phyloP scores from a whole-genome alignment of 1,140 invertebrate genomes.

The Brachionus koreanus region DNA sequence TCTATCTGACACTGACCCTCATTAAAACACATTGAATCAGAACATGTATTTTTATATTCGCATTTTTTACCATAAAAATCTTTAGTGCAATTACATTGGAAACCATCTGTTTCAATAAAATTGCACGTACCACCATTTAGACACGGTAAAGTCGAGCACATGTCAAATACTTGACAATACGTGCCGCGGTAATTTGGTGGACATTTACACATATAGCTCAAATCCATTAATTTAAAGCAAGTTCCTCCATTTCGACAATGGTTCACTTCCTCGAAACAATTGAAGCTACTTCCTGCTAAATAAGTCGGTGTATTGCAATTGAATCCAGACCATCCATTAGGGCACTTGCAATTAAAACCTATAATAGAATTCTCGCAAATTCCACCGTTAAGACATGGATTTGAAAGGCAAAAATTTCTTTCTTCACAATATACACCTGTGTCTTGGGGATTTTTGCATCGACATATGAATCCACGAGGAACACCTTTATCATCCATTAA shows the following conservation, averaged over 20 bases:
- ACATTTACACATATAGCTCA: conserved; percentile 32
- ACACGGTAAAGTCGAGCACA: conserved; percentile 49
- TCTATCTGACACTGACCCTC: conserved; percentile 4
- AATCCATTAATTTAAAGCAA: conserved; percentile 2
- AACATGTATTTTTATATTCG: conserved; percentile 61
- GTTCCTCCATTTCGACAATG: conserved; percentile 39
- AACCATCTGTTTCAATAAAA: background rate
- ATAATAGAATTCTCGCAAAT: background rate
- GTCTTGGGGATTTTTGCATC: conserved; percentile 42
- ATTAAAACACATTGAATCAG: conserved; percentile 13
- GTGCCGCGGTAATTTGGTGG: conserved; percentile 30
- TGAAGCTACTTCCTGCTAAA: background rate
- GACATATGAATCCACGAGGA: conserved; percentile 11
- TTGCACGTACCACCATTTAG: conserved; percentile 49
- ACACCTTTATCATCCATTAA: conserved; percentile 39
- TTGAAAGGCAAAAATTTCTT: conserved; percentile 33
- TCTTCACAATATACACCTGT: conserved; percentile 39
- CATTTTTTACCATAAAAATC: conserved; percentile 86
- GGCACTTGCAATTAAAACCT: conserved; percentile 71
- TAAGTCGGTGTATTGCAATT: background rate
- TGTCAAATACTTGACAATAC: conserved; percentile 35
- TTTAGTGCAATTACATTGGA: conserved; percentile 61
- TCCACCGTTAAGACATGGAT: conserved; percentile 42
- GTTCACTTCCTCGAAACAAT: conserved; percentile 2
- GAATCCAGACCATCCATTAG: conserved; percentile 83